phyloP scores from a whole-genome alignment of 2,888 invertebrate genomes.

The Coleophora flavipennella region DNA sequence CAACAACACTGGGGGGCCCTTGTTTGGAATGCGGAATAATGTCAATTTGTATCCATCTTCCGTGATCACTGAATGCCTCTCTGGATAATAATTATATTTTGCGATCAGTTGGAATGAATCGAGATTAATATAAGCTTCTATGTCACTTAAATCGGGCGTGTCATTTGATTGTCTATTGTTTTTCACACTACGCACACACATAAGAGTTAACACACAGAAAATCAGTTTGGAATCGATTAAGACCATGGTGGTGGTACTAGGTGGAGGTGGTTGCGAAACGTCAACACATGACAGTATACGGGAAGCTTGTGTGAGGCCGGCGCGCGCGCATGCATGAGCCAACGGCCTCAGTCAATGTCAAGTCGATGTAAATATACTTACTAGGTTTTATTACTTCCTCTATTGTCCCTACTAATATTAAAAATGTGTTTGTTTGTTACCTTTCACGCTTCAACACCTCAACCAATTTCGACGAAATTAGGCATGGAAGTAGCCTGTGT shows the following conservation, averaged over 20 bases:
- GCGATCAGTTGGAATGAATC: slow-evolving; percentile 44
- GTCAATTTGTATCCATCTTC: slow-evolving; percentile 49
- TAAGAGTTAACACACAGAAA: slow-evolving; percentile 24
- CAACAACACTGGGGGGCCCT: slow-evolving; percentile 47
- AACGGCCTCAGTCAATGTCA: slow-evolving; percentile 25
- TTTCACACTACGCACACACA: slow-evolving; percentile 24
- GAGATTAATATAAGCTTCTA: slow-evolving; percentile 35
- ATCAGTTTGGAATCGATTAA: slow-evolving; percentile 20
- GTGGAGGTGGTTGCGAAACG: slow-evolving; percentile 18
- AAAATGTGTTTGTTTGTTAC: no score
- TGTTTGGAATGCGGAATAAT: slow-evolving; percentile 38
- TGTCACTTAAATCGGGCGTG: slow-evolving; percentile 17
- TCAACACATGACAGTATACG: slow-evolving; percentile 23
- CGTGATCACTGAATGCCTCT: slow-evolving; percentile 40
- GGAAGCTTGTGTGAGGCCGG: slow-evolving; percentile 2
- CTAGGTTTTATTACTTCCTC: no score
- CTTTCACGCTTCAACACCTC: no score
- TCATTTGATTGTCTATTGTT: slow-evolving; percentile 17
- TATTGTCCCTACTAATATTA: no score
- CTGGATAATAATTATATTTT: slow-evolving; percentile 36
- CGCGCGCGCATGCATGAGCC: slow-evolving; percentile 3
- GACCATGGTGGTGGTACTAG: slow-evolving; percentile 20
- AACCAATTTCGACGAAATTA: no score
- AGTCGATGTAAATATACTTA: not conserved
- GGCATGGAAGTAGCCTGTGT: no score